phyloP scores from a whole-genome alignment of 37 sponge, comb jelly and placozoan species.

The Theonella swinhoei region DNA sequence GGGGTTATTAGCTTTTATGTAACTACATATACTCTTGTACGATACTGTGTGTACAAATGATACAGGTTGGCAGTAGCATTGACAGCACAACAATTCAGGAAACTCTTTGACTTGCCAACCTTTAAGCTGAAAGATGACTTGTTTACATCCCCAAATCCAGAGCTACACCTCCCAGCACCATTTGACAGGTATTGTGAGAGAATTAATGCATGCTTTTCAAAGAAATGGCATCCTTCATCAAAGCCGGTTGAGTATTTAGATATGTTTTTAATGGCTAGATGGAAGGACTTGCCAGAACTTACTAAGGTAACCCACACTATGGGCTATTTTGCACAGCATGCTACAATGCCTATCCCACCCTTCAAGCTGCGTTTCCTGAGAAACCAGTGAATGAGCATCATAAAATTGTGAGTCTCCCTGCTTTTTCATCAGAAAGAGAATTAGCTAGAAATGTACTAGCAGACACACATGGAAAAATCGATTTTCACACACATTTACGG shows the following conservation, averaged over 20 bases:
- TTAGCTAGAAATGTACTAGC: background rate
- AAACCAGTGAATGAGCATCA: background rate
- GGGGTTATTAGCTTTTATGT: too few species aligned
- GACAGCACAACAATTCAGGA: too few species aligned
- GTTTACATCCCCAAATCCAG: too few species aligned
- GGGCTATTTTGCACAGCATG: background rate
- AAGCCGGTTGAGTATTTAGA: conserved; percentile 2
- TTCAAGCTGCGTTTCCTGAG: background rate
- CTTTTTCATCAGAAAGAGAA: background rate
- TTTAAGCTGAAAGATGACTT: too few species aligned
- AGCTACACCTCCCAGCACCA: too few species aligned
- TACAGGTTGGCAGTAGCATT: too few species aligned
- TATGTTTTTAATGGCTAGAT: background rate
- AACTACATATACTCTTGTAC: too few species aligned
- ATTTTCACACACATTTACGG: background rate
- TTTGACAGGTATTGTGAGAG: background rate
- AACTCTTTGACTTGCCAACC: too few species aligned
- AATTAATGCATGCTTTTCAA: background rate
- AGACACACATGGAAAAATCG: background rate
- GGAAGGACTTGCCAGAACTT: background rate
- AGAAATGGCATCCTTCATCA: background rate
- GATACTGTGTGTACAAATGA: too few species aligned
- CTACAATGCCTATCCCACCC: background rate
- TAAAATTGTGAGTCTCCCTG: background rate
- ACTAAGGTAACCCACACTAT: background rate